Percentiles rank a stretch among this genome's conserved stretches.
These are phyloP conservation scores for Lithobates pipiens DNA, from an alignment of 2,797 vertebrate species.

Conservation along the genomic window DNA sequence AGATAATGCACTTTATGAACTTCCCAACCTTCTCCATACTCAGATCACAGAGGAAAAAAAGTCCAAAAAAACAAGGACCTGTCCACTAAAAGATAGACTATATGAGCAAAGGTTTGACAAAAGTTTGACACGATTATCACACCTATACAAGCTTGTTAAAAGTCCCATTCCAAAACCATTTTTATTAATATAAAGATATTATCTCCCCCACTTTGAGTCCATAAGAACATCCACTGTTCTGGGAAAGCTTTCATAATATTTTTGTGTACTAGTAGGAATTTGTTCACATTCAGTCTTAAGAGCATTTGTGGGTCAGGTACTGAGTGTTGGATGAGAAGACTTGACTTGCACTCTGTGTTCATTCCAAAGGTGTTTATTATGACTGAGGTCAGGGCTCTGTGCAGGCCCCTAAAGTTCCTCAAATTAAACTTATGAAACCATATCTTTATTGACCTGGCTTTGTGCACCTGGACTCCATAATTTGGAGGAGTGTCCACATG, in stretches of 20 bases:
- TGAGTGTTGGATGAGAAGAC: background rate
- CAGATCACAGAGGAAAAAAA: background rate
- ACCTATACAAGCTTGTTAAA: background rate
- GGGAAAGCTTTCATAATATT: background rate
- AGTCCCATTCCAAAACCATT: background rate
- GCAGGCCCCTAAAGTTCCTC: too few species aligned
- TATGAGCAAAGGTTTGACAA: background rate
- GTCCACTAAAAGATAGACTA: background rate
- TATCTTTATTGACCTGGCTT: too few species aligned
- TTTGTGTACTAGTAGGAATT: background rate
- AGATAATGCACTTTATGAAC: too few species aligned
- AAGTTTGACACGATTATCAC: background rate
- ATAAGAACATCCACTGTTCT: background rate
- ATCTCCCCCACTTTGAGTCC: too few species aligned
- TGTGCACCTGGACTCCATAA: too few species aligned
- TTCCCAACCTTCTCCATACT: too few species aligned
- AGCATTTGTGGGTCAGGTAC: too few species aligned
- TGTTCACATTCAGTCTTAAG: too few species aligned
- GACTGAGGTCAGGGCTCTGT: too few species aligned
- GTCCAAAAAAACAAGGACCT: background rate
- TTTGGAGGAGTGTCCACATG: too few species aligned
- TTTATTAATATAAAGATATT: too few species aligned
- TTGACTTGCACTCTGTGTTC: background rate
- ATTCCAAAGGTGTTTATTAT: background rate
- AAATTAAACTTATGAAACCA: too few species aligned